Evolutionary conservation across 2,113 vertebrate genomes (phyloP).

Genomic region (Daboia siamensis): DNA sequence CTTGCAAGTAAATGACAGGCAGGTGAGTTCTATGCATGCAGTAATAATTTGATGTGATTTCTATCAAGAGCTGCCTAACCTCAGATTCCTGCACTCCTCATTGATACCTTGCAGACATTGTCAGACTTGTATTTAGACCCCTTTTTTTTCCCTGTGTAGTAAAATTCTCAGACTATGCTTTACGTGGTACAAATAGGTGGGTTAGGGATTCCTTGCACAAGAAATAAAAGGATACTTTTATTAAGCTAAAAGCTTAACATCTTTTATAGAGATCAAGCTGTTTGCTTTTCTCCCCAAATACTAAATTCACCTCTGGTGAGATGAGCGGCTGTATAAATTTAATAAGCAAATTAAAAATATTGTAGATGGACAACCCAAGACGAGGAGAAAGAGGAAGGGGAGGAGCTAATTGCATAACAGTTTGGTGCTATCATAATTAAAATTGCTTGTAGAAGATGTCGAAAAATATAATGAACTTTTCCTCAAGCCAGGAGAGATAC

Average conservation of each 20-base stretch:
- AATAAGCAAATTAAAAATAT: no score
- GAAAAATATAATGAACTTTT: no score
- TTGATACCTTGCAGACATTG: constrained; percentile 13
- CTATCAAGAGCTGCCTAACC: neutral
- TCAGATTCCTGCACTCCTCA: neutral
- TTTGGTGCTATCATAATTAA: neutral
- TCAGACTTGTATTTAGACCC: neutral
- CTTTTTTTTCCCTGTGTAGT: neutral
- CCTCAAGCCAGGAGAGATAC: no score
- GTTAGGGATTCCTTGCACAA: neutral
- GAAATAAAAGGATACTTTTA: no score
- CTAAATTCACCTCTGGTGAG: neutral
- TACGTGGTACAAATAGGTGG: neutral
- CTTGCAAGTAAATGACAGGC: constrained; percentile 57
- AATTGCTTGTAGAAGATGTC: neutral
- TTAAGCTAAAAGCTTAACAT: neutral
- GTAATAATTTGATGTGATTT: constrained; percentile 1
- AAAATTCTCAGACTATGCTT: neutral
- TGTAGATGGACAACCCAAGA: no score
- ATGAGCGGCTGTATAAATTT: no score
- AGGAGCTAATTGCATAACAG: neutral
- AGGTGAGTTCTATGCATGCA: constrained; percentile 61
- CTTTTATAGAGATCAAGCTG: neutral
- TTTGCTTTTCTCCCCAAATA: neutral
- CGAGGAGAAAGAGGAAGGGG: no score